A percentile compares a stretch with the other conserved stretches of the same genome.
Evolutionary conservation across 2,113 vertebrate genomes (phyloP).

Genomic region (Myocastor coypus): DNA sequence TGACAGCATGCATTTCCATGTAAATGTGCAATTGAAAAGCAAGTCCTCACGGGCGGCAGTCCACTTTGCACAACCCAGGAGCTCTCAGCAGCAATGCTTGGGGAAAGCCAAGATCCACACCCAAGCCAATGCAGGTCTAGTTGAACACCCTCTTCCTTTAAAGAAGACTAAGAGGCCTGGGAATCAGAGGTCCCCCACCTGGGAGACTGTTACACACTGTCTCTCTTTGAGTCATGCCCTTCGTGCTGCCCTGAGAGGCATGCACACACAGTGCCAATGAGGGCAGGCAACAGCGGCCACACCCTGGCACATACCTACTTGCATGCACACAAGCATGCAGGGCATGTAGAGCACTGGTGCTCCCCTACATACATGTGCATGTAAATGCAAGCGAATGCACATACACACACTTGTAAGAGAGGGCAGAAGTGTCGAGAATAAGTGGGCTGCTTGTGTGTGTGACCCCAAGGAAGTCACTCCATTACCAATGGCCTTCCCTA

Average conservation of each 20-base stretch:
- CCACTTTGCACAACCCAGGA: neutral
- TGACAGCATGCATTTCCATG: conserved; percentile 55
- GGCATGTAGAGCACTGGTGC: neutral
- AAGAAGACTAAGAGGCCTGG: neutral
- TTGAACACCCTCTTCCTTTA: neutral
- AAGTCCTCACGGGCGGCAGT: conserved; percentile 37
- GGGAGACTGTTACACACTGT: neutral
- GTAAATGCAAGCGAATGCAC: rapidly evolving
- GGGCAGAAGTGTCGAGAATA: rapidly evolving
- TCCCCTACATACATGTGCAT: rapidly evolving
- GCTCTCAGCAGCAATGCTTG: neutral
- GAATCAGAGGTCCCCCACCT: rapidly evolving
- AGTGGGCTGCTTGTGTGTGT: too few relatives aligned
- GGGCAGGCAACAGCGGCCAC: neutral
- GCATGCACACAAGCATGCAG: neutral
- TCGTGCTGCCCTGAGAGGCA: neutral
- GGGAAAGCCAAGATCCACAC: neutral
- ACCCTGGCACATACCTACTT: neutral
- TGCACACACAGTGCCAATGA: neutral
- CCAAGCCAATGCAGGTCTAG: neutral
- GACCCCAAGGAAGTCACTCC: neutral
- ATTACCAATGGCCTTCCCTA: neutral
- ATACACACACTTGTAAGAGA: neutral
- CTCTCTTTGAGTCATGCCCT: neutral
- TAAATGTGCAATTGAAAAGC: conserved; percentile 19